These are phyloP conservation scores for Mylabris phalerata DNA, from an alignment of 1,140 invertebrate species.

Conservation along the genomic window DNA sequence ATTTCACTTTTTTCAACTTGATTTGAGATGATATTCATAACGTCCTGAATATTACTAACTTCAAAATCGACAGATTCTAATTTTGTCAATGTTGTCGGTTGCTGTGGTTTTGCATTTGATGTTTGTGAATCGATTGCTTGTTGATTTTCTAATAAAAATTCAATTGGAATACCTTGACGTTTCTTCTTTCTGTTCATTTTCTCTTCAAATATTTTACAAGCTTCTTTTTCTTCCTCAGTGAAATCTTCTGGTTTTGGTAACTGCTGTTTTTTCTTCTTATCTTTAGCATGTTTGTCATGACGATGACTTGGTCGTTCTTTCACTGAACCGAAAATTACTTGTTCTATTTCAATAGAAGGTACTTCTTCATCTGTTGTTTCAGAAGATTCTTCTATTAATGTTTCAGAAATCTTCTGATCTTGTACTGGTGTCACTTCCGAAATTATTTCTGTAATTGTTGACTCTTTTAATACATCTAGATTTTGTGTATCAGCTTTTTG, in stretches of 20 bases:
- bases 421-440: neutral
- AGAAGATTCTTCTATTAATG: neutral
- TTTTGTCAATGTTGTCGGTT: slow-evolving; percentile 19
- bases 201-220: slow-evolving; percentile 9
- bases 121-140: slow-evolving; percentile 10
- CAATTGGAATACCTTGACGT: slow-evolving; percentile 24
- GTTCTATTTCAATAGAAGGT: slow-evolving; percentile 30
- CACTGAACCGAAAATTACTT: slow-evolving; percentile 40
- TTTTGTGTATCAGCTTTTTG: neutral
- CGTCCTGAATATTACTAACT: slow-evolving; percentile 34
- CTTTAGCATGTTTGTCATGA: neutral
- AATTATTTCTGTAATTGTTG: no score
- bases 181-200: slow-evolving; percentile 27
- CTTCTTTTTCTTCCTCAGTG: slow-evolving; percentile 16
- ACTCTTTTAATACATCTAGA: neutral
- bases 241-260: slow-evolving; percentile 2
- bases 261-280: slow-evolving; percentile 13
- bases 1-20: slow-evolving; percentile 4
- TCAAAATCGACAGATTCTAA: slow-evolving; percentile 36
- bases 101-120: slow-evolving; percentile 28
- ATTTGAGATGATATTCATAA: slow-evolving; percentile 29
- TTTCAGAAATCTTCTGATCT: neutral
- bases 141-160: slow-evolving; percentile 23
- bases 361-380: no score
- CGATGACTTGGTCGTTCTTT: slow-evolving; percentile 33